A percentile compares a stretch with the other conserved stretches of the same genome.
phyloP scores from a whole-genome alignment of 2,113 vertebrate species.

The Sphyrna mokarran region DNA sequence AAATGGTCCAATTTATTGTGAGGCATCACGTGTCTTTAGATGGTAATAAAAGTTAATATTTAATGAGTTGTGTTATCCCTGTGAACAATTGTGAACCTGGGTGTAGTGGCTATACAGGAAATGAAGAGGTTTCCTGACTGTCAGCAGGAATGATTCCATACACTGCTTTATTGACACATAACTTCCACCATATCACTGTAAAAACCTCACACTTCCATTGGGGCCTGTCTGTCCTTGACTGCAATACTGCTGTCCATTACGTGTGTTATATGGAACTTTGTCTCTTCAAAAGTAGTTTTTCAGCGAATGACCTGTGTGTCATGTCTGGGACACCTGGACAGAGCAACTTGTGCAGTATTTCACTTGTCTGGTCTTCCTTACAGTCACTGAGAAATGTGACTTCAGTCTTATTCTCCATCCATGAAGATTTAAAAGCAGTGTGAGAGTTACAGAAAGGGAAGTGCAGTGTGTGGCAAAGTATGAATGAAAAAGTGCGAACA shows the following conservation, averaged over 20 bases:
- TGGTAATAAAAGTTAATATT: background rate
- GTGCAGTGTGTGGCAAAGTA: background rate
- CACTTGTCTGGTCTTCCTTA: background rate
- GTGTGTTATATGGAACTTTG: background rate
- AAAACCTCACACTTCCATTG: background rate
- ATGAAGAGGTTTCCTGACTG: background rate
- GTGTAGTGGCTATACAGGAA: background rate
- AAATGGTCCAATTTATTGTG: background rate
- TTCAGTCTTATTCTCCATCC: background rate
- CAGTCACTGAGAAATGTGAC: background rate
- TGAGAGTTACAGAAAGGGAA: background rate
- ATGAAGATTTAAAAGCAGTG: background rate
- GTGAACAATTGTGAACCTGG: background rate
- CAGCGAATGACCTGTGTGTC: background rate
- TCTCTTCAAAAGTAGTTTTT: background rate
- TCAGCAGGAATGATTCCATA: background rate
- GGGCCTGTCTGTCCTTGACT: background rate
- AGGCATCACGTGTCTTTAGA: background rate
- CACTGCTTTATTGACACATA: background rate
- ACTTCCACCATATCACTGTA: background rate
- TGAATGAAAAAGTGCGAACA: background rate
- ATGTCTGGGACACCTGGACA: background rate
- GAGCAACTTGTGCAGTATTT: background rate
- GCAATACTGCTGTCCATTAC: too few species aligned
- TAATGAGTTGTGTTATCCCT: background rate